phyloP scores from a whole-genome alignment of 2,797 vertebrate species.

The Pogoniulus pusillus region DNA sequence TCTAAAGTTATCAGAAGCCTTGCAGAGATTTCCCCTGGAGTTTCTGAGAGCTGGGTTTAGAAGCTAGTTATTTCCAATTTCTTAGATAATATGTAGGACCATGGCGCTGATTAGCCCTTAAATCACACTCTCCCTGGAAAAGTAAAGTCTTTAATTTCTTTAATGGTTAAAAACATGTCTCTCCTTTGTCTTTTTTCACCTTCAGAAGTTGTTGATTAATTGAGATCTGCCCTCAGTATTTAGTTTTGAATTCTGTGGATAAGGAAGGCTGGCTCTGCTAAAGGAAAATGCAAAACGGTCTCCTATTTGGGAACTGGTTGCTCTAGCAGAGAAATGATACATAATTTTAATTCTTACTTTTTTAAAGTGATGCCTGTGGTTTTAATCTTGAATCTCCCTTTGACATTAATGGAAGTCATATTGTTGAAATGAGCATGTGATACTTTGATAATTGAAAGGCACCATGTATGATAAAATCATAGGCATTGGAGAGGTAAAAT shows the following conservation, averaged over 20 bases:
- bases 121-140: conserved; percentile 67
- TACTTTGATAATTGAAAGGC: conserved; percentile 47
- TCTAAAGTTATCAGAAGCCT: conserved; percentile 72
- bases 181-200: conserved; percentile 57
- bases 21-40: conserved; percentile 73
- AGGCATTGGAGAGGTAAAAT: neutral
- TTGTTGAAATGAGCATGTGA: conserved; percentile 33
- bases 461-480: neutral
- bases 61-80: conserved; percentile 75
- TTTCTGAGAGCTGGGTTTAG: conserved; percentile 61
- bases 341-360: conserved; percentile 57
- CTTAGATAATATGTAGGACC: conserved; percentile 72
- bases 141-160: conserved; percentile 73
- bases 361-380: conserved; percentile 47
- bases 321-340: conserved; percentile 25
- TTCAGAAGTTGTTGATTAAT: conserved; percentile 53
- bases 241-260: conserved; percentile 20
- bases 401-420: conserved; percentile 59
- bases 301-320: conserved; percentile 8
- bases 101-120: conserved; percentile 72
- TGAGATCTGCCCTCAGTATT: neutral
- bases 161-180: conserved; percentile 52
- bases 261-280: neutral
- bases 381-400: conserved; percentile 66
- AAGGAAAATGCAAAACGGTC: neutral